Evolutionary conservation across 1,140 invertebrate species (phyloP).

Genomic region (Procambarus virginalis): DNA sequence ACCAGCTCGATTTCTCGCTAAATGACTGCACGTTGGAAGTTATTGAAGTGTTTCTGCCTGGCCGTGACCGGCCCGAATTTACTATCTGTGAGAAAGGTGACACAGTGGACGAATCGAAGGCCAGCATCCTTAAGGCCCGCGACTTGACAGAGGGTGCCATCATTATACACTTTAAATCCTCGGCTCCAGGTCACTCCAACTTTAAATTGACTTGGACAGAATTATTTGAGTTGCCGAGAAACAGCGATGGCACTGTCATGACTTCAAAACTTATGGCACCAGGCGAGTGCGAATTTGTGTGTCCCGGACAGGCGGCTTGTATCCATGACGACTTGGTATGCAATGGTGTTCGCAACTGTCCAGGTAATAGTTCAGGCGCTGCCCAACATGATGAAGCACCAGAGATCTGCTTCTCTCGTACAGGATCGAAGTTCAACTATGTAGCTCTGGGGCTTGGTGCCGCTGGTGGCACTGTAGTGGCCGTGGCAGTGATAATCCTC

Average conservation of each 20-base stretch:
- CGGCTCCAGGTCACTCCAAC: slow-evolving; percentile 81
- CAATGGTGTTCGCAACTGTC: slow-evolving; percentile 91
- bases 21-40: slow-evolving; percentile 68
- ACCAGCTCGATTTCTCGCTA: slow-evolving; percentile 85
- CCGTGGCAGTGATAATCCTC: slow-evolving; percentile 75
- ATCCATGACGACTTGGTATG: slow-evolving; percentile 87
- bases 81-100: slow-evolving; percentile 67
- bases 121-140: slow-evolving; percentile 82
- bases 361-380: slow-evolving; percentile 76
- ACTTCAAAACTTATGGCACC: slow-evolving; percentile 80
- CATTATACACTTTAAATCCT: slow-evolving; percentile 77
- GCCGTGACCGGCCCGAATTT: slow-evolving; percentile 58
- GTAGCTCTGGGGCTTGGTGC: slow-evolving; percentile 76
- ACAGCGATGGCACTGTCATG: slow-evolving; percentile 85
- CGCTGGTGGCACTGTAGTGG: slow-evolving; percentile 73
- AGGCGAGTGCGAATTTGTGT: slow-evolving; percentile 83
- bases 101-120: slow-evolving; percentile 67
- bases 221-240: slow-evolving; percentile 87
- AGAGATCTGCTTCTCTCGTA: slow-evolving; percentile 71
- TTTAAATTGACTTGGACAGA: slow-evolving; percentile 93
- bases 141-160: slow-evolving; percentile 78
- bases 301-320: slow-evolving; percentile 86
- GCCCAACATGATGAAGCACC: slow-evolving; percentile 72
- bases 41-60: slow-evolving; percentile 61
- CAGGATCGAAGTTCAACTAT: slow-evolving; percentile 75